Percentiles rank a stretch among this genome's conserved stretches.
Evolutionary conservation across 2,113 vertebrate species (phyloP).

Genomic region (Buteo buteo): DNA sequence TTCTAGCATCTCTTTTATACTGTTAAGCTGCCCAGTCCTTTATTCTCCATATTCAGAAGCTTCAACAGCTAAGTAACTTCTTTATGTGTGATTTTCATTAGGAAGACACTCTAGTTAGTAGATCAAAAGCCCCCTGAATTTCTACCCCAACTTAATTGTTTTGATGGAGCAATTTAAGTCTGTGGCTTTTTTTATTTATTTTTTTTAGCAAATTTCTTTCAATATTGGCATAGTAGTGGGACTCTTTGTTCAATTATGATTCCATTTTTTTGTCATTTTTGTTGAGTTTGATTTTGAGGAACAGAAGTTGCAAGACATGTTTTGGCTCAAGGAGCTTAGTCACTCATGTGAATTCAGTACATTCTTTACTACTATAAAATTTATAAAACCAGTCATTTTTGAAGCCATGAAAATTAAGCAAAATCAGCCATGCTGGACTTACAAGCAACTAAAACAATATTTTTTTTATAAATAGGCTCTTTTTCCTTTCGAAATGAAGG

Average conservation of each 20-base stretch:
- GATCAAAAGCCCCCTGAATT: background rate
- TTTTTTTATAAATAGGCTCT: background rate
- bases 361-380: background rate
- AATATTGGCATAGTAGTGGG: background rate
- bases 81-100: background rate
- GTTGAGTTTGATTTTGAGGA: background rate
- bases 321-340: background rate
- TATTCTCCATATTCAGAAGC: background rate
- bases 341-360: background rate
- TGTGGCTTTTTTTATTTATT: background rate
- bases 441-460: background rate
- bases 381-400: background rate
- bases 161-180: background rate
- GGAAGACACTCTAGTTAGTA: background rate
- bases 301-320: background rate
- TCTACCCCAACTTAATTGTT: background rate
- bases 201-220: background rate
- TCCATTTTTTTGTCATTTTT: background rate
- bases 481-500: background rate
- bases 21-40: background rate
- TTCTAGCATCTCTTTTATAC: background rate
- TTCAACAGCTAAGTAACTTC: background rate
- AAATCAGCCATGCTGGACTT: background rate
- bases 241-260: background rate
- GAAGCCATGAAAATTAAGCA: background rate